Percentiles rank a stretch among this genome's conserved stretches.
phyloP scores from a whole-genome alignment of 2,888 invertebrate genomes.

The Lypha dubia region DNA sequence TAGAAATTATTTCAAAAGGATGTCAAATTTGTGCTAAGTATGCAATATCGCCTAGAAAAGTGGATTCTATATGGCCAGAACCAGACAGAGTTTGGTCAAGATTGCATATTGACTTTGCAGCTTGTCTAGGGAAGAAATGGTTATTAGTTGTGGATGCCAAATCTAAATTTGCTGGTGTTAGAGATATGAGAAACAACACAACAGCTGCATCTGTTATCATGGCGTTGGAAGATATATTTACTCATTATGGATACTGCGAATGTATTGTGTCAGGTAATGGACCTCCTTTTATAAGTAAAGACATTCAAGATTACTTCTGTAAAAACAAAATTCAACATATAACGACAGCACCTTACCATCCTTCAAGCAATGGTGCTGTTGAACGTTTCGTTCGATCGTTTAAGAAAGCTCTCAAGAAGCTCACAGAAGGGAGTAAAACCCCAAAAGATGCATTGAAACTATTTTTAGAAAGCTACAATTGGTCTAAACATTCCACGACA shows the following conservation, averaged over 20 bases:
- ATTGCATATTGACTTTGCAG: conserved; percentile 3
- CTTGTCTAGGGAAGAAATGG: conserved; percentile 1
- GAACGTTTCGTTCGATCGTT: conserved; percentile 14
- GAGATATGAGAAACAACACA: not conserved
- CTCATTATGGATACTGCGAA: not conserved
- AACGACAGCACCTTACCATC: conserved; percentile 12
- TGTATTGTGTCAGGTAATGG: not conserved
- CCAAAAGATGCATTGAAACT: conserved; percentile 11
- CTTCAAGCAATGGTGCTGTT: conserved; percentile 13
- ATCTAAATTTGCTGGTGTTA: not conserved
- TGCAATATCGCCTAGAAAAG: not conserved
- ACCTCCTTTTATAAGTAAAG: not conserved
- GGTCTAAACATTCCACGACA: conserved; percentile 9
- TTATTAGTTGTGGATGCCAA: not conserved
- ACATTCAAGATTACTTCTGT: no score
- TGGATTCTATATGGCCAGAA: conserved; percentile 1
- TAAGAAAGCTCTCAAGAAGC: not conserved
- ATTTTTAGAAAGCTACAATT: conserved; percentile 17
- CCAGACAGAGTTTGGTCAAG: conserved; percentile 3
- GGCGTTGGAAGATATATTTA: not conserved
- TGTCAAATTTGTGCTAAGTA: conserved; percentile 7
- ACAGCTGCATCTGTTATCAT: not conserved
- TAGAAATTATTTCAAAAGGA: conserved; percentile 1
- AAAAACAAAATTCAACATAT: conserved; percentile 17
- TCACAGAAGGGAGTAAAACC: not conserved